These are phyloP conservation scores for Kryptolebias ocellatus DNA, from an alignment of 2,797 vertebrate genomes.

Conservation along the genomic window DNA sequence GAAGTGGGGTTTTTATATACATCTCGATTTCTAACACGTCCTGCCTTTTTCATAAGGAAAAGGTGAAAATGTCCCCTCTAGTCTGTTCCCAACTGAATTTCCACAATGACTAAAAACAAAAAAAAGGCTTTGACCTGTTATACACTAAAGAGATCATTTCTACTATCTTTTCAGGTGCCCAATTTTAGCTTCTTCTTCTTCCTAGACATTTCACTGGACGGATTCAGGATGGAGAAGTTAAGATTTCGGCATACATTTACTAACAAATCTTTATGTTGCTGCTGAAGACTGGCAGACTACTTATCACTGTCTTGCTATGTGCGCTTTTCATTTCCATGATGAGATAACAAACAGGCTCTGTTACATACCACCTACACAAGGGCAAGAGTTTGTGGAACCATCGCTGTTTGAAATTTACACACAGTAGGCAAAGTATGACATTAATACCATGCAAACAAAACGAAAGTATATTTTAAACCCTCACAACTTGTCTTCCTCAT, in stretches of 20 bases:
- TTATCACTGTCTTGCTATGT: constrained; percentile 5
- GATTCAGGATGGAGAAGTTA: constrained; percentile 25
- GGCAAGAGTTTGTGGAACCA: neutral
- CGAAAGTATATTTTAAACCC: neutral
- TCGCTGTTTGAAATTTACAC: neutral
- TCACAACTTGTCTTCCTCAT: too few relatives aligned
- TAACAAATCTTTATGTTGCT: constrained; percentile 22
- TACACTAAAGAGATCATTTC: constrained; percentile 20
- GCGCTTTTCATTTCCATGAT: neutral
- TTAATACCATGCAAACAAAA: neutral
- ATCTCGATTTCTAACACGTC: constrained; percentile 6
- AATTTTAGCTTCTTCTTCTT: constrained; percentile 3
- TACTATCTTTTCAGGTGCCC: constrained; percentile 8
- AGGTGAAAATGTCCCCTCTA: constrained; percentile 1
- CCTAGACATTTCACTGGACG: constrained; percentile 32
- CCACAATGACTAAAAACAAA: neutral
- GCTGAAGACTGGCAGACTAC: constrained; percentile 5
- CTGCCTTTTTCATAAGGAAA: constrained; percentile 17
- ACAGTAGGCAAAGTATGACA: neutral
- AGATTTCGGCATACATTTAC: constrained; percentile 19
- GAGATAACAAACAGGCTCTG: neutral
- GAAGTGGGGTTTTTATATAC: constrained; percentile 12
- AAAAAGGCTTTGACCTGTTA: constrained; percentile 4
- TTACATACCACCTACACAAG: constrained; percentile 8
- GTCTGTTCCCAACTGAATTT: neutral